Percentiles rank a stretch among this genome's conserved stretches.
Conservation (phyloP, 2,797 vertebrate genomes). For the Fratercula arctica region DNA sequence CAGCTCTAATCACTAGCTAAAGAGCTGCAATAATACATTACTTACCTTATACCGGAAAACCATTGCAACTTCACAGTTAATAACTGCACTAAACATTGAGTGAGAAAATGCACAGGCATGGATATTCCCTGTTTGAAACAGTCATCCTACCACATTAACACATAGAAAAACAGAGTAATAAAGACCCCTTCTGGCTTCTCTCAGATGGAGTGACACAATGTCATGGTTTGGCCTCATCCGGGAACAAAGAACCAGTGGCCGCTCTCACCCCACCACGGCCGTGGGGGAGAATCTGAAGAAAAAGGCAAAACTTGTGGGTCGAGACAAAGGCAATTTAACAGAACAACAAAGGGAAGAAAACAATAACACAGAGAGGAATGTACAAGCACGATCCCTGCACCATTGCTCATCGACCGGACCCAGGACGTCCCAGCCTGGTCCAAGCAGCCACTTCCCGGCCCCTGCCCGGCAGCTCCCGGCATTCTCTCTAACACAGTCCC, state of each 20-base stretch:
- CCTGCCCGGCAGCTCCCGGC: neutral
- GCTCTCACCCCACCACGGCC: neutral
- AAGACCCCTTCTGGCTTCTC: neutral
- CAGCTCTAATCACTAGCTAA: neutral
- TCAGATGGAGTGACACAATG: neutral
- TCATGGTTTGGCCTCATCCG: neutral
- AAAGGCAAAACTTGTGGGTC: neutral
- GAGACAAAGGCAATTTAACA: neutral
- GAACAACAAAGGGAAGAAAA: neutral
- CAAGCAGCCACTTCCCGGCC: no score
- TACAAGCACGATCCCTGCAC: neutral
- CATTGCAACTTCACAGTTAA: neutral
- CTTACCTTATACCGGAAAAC: neutral
- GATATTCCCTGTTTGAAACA: neutral
- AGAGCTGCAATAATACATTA: neutral
- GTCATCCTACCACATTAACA: neutral
- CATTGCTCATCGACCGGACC: neutral
- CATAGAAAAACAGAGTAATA: neutral
- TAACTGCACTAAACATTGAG: neutral
- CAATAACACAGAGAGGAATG: neutral
- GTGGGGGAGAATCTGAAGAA: neutral
- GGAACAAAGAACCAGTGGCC: neutral
- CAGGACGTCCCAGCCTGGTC: neutral
- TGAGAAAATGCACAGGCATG: neutral
- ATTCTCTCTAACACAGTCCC: neutral